Percentiles rank a stretch among this genome's conserved stretches.
phyloP scores from a whole-genome alignment of 2,888 invertebrate genomes.

The Nemurella pictetii region DNA sequence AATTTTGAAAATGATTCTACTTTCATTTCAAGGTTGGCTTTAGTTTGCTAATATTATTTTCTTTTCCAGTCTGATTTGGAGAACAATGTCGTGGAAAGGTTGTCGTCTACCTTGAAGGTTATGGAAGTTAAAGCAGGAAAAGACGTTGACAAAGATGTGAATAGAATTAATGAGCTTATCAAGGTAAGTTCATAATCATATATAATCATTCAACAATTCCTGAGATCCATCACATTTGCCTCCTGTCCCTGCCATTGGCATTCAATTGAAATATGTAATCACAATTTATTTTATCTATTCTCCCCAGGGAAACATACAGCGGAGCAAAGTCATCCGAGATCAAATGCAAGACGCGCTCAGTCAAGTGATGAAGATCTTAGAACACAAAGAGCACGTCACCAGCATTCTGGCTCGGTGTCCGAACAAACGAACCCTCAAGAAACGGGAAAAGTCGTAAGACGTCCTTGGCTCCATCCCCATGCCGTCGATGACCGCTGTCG shows the following conservation, averaged over 20 bases:
- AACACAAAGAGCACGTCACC: conserved; percentile 84
- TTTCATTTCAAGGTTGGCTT: no score
- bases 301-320: conserved; percentile 88
- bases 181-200: no score
- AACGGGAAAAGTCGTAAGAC: conserved; percentile 66
- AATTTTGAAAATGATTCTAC: no score
- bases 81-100: conserved; percentile 57
- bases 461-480: neutral
- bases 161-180: conserved; percentile 62
- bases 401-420: conserved; percentile 90
- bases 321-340: conserved; percentile 90
- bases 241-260: no score
- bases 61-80: conserved; percentile 58
- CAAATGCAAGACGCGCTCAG: conserved; percentile 86
- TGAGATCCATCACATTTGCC: no score
- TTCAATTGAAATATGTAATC: no score
- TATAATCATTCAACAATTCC: no score
- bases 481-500: neutral
- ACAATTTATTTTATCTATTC: no score
- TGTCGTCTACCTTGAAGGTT: conserved; percentile 53
- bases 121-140: conserved; percentile 54
- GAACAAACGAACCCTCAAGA: conserved; percentile 90
- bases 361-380: conserved; percentile 87
- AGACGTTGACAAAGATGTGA: conserved; percentile 55
- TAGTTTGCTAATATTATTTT: no score